These are phyloP conservation scores for Illadopsis cleaveri DNA, from an alignment of 2,113 vertebrate genomes.

Conservation along the genomic window DNA sequence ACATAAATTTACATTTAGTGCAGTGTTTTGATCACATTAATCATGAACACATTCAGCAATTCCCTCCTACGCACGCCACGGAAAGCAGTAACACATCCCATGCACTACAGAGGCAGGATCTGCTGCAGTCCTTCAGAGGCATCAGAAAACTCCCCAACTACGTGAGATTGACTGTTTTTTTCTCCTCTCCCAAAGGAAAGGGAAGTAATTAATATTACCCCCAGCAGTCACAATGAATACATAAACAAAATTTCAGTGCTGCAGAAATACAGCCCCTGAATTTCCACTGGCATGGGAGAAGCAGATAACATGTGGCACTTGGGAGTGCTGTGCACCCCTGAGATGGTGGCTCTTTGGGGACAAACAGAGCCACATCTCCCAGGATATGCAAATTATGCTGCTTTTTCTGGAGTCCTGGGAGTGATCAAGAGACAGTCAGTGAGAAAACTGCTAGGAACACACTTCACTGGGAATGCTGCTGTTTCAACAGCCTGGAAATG, in stretches of 20 bases:
- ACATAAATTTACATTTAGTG: constrained; percentile 88
- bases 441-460: neutral
- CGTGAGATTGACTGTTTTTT: rapidly evolving
- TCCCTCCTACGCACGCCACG: neutral
- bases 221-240: neutral
- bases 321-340: neutral
- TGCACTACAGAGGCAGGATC: neutral
- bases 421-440: neutral
- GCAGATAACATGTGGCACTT: neutral
- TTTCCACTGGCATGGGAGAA: neutral
- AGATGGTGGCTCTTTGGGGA: neutral
- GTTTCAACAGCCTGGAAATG: neutral
- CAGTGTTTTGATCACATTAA: constrained; percentile 37
- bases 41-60: constrained; percentile 26
- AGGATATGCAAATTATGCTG: neutral
- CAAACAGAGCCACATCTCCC: neutral
- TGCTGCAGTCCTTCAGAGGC: neutral
- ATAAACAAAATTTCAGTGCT: neutral
- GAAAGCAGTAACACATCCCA: neutral
- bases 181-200: neutral
- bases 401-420: neutral
- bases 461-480: neutral
- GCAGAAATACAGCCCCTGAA: neutral
- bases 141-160: neutral
- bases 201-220: neutral